Evolutionary conservation across 2,113 vertebrate species (phyloP).

Genomic region (Solea solea): DNA sequence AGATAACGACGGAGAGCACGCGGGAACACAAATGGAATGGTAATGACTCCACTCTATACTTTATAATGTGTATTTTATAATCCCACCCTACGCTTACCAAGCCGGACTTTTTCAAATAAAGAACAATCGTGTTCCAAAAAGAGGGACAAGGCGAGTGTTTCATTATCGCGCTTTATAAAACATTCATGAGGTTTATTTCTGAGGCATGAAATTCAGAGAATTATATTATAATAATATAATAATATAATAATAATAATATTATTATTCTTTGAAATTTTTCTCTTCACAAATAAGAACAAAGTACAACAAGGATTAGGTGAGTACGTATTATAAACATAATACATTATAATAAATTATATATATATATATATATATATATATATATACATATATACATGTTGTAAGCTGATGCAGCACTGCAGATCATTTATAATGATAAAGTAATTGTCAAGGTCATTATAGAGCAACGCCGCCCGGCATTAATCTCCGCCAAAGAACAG

Average conservation of each 20-base stretch:
- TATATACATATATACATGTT: no score
- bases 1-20: background rate
- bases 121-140: no score
- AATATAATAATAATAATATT: no score
- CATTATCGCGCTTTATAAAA: background rate
- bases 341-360: background rate
- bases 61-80: no score
- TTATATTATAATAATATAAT: no score
- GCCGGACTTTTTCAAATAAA: no score
- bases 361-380: no score
- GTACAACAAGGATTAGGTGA: background rate
- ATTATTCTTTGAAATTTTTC: background rate
- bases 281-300: background rate
- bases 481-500: conserved; percentile 3
- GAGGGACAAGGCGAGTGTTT: no score
- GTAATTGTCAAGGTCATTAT: conserved; percentile 4
- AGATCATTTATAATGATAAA: conserved; percentile 20
- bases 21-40: conserved; percentile 5
- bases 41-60: conserved; percentile 1
- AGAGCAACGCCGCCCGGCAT: background rate
- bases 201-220: background rate
- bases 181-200: conserved; percentile 4
- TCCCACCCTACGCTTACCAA: no score
- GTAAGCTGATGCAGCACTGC: background rate
- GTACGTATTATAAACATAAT: background rate